Percentiles rank a stretch among this genome's conserved stretches.
Conservation (phyloP, 2,797 vertebrate species). For the Ptychadena robeensis region DNA sequence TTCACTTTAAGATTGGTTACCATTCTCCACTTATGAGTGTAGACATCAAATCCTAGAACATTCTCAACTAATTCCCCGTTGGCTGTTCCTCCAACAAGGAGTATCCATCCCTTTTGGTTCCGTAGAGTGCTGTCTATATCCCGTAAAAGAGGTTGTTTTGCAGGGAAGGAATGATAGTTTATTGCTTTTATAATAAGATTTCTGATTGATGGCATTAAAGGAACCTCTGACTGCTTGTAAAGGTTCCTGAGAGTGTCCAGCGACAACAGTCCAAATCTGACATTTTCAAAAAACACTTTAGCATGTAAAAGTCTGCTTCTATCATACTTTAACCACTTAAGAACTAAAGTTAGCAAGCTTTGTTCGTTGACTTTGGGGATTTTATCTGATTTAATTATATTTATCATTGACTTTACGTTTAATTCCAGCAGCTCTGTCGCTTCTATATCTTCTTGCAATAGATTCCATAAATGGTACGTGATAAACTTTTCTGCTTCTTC, state of each 20-base stretch:
- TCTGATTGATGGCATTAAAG: conserved; percentile 80
- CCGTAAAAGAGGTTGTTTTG: conserved; percentile 84
- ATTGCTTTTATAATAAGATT: conserved; percentile 87
- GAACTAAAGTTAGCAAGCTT: conserved; percentile 76
- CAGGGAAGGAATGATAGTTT: conserved; percentile 84
- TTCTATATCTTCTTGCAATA: conserved; percentile 73
- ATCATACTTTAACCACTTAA: conserved; percentile 87
- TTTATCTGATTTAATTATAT: conserved; percentile 79
- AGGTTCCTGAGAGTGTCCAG: conserved; percentile 74
- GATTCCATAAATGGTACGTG: conserved; percentile 74
- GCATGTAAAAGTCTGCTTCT: conserved; percentile 77
- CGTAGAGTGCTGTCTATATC: conserved; percentile 81
- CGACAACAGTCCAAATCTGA: conserved; percentile 84
- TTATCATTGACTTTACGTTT: conserved; percentile 81
- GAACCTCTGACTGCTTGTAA: conserved; percentile 76
- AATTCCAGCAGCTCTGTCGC: conserved; percentile 76
- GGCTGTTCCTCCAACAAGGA: conserved; percentile 84
- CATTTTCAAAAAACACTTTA: conserved; percentile 80
- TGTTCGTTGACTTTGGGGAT: conserved; percentile 81
- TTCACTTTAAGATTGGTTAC: conserved; percentile 74
- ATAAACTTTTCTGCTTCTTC: conserved; percentile 80
- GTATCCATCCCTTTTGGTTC: conserved; percentile 75
- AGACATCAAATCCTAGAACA: conserved; percentile 82
- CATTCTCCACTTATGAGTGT: conserved; percentile 77
- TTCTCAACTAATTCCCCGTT: conserved; percentile 72